A percentile compares a stretch with the other conserved stretches of the same genome.
Evolutionary conservation across 2,888 invertebrate species (phyloP).

Genomic region (Eupeodes latifasciatus): DNA sequence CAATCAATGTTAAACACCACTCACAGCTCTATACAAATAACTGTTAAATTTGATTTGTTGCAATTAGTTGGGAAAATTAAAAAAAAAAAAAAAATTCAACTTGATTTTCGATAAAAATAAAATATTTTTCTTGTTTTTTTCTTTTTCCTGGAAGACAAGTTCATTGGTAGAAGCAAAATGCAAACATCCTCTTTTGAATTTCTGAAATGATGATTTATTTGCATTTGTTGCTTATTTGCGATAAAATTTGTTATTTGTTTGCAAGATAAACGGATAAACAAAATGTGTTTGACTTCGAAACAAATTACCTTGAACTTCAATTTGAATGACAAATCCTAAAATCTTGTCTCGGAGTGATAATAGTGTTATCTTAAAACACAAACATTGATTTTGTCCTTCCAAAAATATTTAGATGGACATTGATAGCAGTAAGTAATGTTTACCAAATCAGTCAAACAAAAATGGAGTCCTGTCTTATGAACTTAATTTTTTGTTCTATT

Average conservation of each 20-base stretch:
- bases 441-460: too few relatives aligned
- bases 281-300: background rate
- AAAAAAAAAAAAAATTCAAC: background rate
- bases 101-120: background rate
- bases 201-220: background rate
- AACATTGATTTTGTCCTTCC: too few relatives aligned
- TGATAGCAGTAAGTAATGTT: too few relatives aligned
- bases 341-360: too few relatives aligned
- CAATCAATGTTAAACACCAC: slow-evolving; percentile 54
- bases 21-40: background rate
- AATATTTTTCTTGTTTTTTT: slow-evolving; percentile 1
- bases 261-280: background rate
- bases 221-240: background rate
- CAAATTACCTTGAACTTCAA: slow-evolving; percentile 17
- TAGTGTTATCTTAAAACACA: too few relatives aligned
- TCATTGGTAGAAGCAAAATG: background rate
- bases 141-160: too few relatives aligned
- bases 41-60: slow-evolving; percentile 40
- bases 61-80: slow-evolving; percentile 43
- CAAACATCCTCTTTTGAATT: background rate
- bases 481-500: too few relatives aligned
- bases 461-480: too few relatives aligned
- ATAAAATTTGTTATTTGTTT: background rate
- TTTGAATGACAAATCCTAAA: background rate
- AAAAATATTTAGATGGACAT: too few relatives aligned